phyloP scores from a whole-genome alignment of 2,113 vertebrate species.

The Lampris megalopsis region DNA sequence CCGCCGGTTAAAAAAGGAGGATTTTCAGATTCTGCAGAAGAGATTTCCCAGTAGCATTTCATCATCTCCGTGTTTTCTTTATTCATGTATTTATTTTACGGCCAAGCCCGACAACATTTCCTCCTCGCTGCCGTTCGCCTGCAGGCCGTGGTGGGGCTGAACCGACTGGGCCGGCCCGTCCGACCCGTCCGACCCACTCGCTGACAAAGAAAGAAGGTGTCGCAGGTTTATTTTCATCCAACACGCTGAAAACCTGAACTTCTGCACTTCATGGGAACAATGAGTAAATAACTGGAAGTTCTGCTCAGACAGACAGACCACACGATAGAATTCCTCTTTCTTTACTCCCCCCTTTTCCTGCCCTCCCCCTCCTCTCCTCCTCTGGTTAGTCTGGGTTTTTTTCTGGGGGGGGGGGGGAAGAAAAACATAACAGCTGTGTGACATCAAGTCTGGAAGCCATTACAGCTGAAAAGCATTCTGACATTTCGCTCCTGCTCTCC shows the following conservation, averaged over 20 bases:
- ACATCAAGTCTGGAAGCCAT: conserved; percentile 84
- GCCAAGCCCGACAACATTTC: too few species aligned
- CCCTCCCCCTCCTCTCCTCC: conserved; percentile 36
- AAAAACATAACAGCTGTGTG: conserved; percentile 76
- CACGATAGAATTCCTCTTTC: conserved; percentile 64
- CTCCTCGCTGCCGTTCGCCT: too few species aligned
- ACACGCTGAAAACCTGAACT: conserved; percentile 20
- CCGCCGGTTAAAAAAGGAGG: too few species aligned
- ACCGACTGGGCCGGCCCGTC: not conserved
- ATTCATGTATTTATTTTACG: too few species aligned
- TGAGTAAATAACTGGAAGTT: conserved; percentile 65
- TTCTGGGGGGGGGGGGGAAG: conserved; percentile 1
- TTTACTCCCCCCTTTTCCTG: conserved; percentile 49
- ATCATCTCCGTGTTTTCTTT: too few species aligned
- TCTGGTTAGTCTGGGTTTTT: conserved; percentile 73
- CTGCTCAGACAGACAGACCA: conserved; percentile 63
- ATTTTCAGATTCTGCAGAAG: too few species aligned
- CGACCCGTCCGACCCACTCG: not conserved
- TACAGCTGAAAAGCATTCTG: conserved; percentile 68
- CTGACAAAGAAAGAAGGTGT: conserved; percentile 26
- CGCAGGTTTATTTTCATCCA: conserved; percentile 45
- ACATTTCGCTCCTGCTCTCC: conserved; percentile 68
- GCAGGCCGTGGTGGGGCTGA: not conserved
- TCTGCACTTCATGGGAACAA: conserved; percentile 54
- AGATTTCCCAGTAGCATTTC: too few species aligned